A percentile compares a stretch with the other conserved stretches of the same genome.
Evolutionary conservation across 2,113 vertebrate genomes (phyloP).

Genomic region (Orientallactaga bullata): DNA sequence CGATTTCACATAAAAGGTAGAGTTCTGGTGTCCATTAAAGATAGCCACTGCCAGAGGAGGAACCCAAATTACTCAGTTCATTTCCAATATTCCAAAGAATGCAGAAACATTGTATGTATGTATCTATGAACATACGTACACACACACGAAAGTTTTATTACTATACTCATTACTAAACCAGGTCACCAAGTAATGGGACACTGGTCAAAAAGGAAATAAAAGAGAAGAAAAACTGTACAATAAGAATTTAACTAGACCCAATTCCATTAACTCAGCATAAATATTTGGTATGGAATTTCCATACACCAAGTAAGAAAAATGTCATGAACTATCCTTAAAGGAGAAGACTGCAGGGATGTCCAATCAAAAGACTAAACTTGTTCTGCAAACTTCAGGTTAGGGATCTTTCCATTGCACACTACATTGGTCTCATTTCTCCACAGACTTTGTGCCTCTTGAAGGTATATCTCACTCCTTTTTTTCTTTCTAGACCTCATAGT

Average conservation of each 20-base stretch:
- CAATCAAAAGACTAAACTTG: background rate
- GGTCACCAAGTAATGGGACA: background rate
- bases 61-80: constrained; percentile 50
- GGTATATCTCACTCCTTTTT: constrained; percentile 4
- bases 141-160: constrained; percentile 18
- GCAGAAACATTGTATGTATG: background rate
- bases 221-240: background rate
- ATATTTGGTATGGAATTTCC: background rate
- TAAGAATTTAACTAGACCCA: background rate
- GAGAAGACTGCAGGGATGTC: background rate
- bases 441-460: background rate
- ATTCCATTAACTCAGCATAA: background rate
- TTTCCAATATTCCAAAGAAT: constrained; percentile 39
- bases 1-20: constrained; percentile 97
- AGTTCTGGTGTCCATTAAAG: constrained; percentile 96
- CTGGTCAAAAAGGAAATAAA: background rate
- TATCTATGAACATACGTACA: too few species aligned
- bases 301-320: background rate
- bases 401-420: background rate
- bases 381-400: background rate
- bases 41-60: constrained; percentile 87
- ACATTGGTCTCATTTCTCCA: background rate
- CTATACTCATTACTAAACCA: background rate
- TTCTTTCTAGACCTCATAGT: constrained; percentile 9
- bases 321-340: background rate